A percentile compares a stretch with the other conserved stretches of the same genome.
Evolutionary conservation across 2,113 vertebrate species (phyloP).

Genomic region (Bufo gargarizans): DNA sequence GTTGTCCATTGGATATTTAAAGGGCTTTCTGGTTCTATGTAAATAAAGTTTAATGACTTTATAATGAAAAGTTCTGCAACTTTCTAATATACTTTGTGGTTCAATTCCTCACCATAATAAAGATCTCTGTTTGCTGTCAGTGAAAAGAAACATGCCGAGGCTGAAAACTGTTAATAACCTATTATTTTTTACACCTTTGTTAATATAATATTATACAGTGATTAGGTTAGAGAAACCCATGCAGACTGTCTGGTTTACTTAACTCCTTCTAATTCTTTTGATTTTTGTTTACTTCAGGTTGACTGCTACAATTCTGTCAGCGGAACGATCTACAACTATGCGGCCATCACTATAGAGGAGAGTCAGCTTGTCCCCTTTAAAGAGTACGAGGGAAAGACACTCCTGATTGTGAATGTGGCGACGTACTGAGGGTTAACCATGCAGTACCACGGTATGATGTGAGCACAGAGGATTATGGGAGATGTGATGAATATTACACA

Average conservation of each 20-base stretch:
- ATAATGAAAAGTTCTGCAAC: no score
- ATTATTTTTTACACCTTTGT: no score
- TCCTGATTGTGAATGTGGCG: constrained; percentile 94
- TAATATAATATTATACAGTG: no score
- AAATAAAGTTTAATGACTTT: no score
- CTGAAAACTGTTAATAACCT: no score
- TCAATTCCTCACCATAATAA: background rate
- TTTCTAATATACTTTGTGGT: no score
- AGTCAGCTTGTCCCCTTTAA: constrained; percentile 78
- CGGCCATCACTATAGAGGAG: constrained; percentile 78
- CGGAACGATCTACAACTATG: constrained; percentile 79
- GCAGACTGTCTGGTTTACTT: no score
- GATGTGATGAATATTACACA: no score
- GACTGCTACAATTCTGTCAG: constrained; percentile 74
- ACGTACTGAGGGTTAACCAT: constrained; percentile 89
- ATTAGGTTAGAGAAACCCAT: no score
- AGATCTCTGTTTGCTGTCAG: background rate
- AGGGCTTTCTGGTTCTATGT: no score
- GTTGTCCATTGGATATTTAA: no score
- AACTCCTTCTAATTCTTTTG: background rate
- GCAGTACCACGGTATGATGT: constrained; percentile 88
- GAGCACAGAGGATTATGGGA: no score
- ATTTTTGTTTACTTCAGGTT: constrained; percentile 66
- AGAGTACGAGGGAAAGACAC: constrained; percentile 77
- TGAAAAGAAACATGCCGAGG: background rate